Conservation (phyloP, 2,113 vertebrate species). For the Sinocyclocheilus rhinocerous region DNA sequence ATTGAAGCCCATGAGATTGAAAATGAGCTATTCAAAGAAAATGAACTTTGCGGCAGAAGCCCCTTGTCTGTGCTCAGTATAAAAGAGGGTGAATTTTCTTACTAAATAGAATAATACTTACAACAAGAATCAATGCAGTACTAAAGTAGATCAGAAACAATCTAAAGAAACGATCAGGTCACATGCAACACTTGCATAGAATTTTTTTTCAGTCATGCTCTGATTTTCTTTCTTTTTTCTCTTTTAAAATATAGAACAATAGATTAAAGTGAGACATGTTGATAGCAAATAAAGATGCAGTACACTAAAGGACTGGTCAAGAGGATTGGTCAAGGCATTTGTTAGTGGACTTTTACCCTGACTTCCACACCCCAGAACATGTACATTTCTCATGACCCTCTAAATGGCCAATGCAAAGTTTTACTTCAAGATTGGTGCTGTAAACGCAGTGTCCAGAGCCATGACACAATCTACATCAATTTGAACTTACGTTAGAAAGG, state of each 20-base stretch:
- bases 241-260: slow-evolving; percentile 73
- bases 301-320: slow-evolving; percentile 45
- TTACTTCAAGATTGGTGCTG: too few relatives aligned
- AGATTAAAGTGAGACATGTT: slow-evolving; percentile 72
- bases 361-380: slow-evolving; percentile 23
- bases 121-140: slow-evolving; percentile 73
- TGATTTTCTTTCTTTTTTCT: slow-evolving; percentile 72
- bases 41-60: slow-evolving; percentile 1
- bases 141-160: slow-evolving; percentile 73
- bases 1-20: slow-evolving; percentile 32
- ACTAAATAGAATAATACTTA: slow-evolving; percentile 72
- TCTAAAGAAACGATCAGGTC: slow-evolving; percentile 76
- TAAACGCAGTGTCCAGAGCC: neutral
- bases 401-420: neutral
- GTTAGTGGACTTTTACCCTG: slow-evolving; percentile 13
- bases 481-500: slow-evolving; percentile 18
- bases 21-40: slow-evolving; percentile 11
- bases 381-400: slow-evolving; percentile 18
- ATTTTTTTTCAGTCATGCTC: slow-evolving; percentile 69
- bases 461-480: neutral
- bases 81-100: slow-evolving; percentile 69
- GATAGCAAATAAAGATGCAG: slow-evolving; percentile 63
- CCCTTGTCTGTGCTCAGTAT: slow-evolving; percentile 42
- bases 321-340: slow-evolving; percentile 30
- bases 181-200: slow-evolving; percentile 86